Conservation (phyloP, 2,888 invertebrate genomes). For the Apomyelois bistriatella region DNA sequence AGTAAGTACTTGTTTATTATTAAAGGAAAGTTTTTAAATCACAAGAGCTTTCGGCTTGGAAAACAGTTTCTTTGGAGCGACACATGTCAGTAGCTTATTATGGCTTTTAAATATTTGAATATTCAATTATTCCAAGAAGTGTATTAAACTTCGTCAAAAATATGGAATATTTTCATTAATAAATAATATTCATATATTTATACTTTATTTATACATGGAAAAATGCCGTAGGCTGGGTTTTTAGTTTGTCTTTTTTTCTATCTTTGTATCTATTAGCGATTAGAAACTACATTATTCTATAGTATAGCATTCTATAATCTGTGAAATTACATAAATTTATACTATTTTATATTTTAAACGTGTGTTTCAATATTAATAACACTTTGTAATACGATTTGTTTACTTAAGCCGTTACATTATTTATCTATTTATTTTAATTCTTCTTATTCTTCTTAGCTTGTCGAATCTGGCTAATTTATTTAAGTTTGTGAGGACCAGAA, state of each 20-base stretch:
- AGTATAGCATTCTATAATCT: no score
- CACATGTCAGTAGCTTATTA: conserved; percentile 22
- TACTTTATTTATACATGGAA: conserved; percentile 5
- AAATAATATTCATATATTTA: conserved; percentile 24
- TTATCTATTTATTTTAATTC: no score
- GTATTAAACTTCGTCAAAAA: background rate
- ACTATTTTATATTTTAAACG: background rate
- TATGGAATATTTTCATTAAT: background rate
- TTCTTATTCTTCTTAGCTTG: no score
- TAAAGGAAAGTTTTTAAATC: conserved; percentile 24
- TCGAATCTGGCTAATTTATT: no score
- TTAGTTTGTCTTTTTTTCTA: conserved; percentile 12
- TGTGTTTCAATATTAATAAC: background rate
- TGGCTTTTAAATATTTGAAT: conserved; percentile 31
- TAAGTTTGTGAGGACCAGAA: no score
- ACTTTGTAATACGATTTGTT: no score
- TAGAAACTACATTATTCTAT: no score
- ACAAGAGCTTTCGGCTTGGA: conserved; percentile 47
- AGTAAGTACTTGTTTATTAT: conserved; percentile 62
- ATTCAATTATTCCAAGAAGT: conserved; percentile 18
- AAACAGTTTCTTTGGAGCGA: conserved; percentile 15
- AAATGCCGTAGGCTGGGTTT: conserved; percentile 53
- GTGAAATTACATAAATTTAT: no score
- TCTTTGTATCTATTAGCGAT: background rate
- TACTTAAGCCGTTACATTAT: no score